phyloP scores from a whole-genome alignment of 2,113 vertebrate genomes.

The Pygoscelis adeliae region DNA sequence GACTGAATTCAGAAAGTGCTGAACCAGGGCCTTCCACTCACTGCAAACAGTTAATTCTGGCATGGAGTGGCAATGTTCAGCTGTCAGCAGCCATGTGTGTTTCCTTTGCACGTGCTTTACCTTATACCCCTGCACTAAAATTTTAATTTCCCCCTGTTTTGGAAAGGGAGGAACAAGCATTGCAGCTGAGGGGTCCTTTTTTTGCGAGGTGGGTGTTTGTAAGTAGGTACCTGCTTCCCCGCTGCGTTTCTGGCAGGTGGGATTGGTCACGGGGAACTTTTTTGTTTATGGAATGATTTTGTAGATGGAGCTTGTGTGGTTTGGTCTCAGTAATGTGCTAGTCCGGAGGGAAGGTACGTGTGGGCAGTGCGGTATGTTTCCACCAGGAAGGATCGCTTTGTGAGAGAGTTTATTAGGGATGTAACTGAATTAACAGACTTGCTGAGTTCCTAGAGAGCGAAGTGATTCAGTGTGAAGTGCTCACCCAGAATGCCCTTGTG shows the following conservation, averaged over 20 bases:
- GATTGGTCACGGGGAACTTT: background rate
- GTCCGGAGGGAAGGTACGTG: rapidly evolving
- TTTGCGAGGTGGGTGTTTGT: background rate
- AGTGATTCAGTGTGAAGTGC: background rate
- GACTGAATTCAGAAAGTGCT: background rate
- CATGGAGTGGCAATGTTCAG: background rate
- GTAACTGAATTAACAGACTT: background rate
- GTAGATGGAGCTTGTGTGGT: rapidly evolving
- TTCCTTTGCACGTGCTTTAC: background rate
- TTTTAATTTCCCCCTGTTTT: background rate
- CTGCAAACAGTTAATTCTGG: background rate
- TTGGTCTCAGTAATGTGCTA: background rate
- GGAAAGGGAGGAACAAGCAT: background rate
- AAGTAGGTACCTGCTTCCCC: background rate
- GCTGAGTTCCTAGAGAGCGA: background rate
- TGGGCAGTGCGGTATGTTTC: background rate
- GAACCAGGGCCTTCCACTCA: background rate
- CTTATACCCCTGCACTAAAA: background rate
- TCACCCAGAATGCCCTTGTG: background rate
- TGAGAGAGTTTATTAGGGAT: background rate
- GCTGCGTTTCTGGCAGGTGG: background rate
- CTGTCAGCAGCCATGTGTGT: background rate
- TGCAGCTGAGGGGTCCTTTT: background rate
- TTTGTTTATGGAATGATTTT: background rate
- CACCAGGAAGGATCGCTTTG: background rate